These are phyloP conservation scores for Planococcus citri DNA, from an alignment of 1,140 invertebrate genomes.

Conservation along the genomic window DNA sequence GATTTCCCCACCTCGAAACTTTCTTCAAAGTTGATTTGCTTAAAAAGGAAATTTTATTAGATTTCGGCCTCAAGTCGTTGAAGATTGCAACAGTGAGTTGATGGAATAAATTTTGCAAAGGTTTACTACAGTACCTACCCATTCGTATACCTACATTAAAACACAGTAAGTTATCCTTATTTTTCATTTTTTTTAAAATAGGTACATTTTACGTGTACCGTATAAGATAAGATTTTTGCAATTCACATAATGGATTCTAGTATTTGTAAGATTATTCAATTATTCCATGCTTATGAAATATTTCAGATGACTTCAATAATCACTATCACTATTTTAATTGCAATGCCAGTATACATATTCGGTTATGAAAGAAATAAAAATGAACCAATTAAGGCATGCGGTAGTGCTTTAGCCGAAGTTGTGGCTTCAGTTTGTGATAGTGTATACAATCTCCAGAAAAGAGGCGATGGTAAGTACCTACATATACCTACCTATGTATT, in stretches of 20 bases:
- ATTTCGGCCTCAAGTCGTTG: background rate
- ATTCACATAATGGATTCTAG: no score
- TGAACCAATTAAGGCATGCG: background rate
- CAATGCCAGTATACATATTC: background rate
- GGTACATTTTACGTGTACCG: no score
- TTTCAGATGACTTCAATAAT: conserved; percentile 2
- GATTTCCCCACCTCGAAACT: background rate
- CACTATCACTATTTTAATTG: background rate
- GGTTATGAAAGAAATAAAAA: background rate
- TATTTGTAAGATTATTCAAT: no score
- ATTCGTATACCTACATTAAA: no score
- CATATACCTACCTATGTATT: no score
- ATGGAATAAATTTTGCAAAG: background rate
- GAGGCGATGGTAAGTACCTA: background rate
- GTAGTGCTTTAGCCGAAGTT: background rate
- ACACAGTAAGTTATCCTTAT: no score
- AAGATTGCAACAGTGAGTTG: background rate
- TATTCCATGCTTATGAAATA: background rate
- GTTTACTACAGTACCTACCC: background rate
- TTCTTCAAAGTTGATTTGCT: background rate
- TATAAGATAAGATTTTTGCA: no score
- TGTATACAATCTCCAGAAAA: background rate
- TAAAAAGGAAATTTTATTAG: conserved; percentile 2
- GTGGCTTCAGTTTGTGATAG: background rate
- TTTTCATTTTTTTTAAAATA: no score